Conservation (phyloP, 2,888 invertebrate genomes). For the Cantharis flavilabris region DNA sequence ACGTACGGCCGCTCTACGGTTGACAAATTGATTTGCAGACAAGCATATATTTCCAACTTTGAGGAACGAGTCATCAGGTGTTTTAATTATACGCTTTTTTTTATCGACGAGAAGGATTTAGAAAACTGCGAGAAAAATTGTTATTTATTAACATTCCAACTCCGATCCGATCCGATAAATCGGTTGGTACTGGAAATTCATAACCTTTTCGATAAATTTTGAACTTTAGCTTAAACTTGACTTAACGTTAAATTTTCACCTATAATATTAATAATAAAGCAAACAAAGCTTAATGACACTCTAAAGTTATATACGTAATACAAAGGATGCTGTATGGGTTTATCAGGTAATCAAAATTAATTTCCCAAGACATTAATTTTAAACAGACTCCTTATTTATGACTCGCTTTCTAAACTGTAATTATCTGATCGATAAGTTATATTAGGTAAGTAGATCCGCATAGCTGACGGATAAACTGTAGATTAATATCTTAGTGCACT, state of each 20-base stretch:
- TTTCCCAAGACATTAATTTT: slow-evolving; percentile 19
- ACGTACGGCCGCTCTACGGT: background rate
- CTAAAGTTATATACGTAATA: slow-evolving; percentile 3
- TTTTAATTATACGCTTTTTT: background rate
- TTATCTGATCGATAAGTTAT: background rate
- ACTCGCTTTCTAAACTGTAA: slow-evolving; percentile 8
- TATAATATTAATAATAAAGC: background rate
- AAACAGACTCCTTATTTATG: slow-evolving; percentile 15
- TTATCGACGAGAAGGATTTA: background rate
- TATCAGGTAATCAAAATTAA: slow-evolving; percentile 17
- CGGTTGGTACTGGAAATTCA: background rate
- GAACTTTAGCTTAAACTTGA: background rate
- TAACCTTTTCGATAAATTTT: background rate
- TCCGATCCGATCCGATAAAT: background rate
- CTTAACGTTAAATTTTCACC: background rate
- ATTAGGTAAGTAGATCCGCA: background rate
- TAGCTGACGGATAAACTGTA: background rate
- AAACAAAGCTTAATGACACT: background rate
- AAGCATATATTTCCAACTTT: slow-evolving; percentile 7
- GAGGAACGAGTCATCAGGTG: slow-evolving; percentile 3
- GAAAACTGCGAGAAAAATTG: background rate
- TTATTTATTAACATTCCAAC: background rate
- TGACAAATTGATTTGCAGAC: slow-evolving; percentile 16
- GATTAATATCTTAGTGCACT: background rate
- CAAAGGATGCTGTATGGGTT: slow-evolving; percentile 4